A percentile compares a stretch with the other conserved stretches of the same genome.
Conservation (phyloP, 2,113 vertebrate genomes). For the Carassius gibelio region DNA sequence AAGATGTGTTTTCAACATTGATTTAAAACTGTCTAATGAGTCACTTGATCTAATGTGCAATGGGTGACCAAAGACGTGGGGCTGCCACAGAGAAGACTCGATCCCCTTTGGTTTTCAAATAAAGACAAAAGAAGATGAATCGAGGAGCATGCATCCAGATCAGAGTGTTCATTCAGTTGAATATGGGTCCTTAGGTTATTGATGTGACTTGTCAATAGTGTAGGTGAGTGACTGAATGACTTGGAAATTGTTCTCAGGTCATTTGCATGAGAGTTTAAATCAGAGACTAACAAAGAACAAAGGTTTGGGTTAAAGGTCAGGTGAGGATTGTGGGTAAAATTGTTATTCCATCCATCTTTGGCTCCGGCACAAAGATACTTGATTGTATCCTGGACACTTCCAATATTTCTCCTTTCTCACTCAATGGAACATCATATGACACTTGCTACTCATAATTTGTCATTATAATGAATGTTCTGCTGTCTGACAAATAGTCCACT, state of each 20-base stretch:
- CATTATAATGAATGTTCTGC: slow-evolving; percentile 39
- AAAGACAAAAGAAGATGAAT: neutral
- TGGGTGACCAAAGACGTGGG: no score
- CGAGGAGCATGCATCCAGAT: neutral
- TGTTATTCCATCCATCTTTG: slow-evolving; percentile 15
- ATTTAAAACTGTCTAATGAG: no score
- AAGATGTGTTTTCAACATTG: no score
- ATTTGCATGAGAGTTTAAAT: neutral
- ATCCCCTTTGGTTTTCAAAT: no score
- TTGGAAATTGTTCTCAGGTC: slow-evolving; percentile 16
- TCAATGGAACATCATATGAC: slow-evolving; percentile 22
- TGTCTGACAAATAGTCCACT: slow-evolving; percentile 20
- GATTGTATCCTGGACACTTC: slow-evolving; percentile 7
- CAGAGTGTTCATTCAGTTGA: neutral
- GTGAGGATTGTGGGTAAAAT: slow-evolving; percentile 2
- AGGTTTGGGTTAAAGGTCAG: slow-evolving; percentile 29
- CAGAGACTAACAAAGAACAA: slow-evolving; percentile 18
- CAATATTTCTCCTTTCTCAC: slow-evolving; percentile 20
- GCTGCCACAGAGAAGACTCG: no score
- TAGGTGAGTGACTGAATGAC: slow-evolving; percentile 11
- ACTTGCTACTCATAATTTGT: slow-evolving; percentile 26
- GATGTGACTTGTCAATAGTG: slow-evolving; percentile 12
- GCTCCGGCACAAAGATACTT: neutral
- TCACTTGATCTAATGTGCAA: no score
- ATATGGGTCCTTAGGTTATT: slow-evolving; percentile 29